These are phyloP conservation scores for Eulithis prunata DNA, from an alignment of 2,888 invertebrate genomes.

Conservation along the genomic window DNA sequence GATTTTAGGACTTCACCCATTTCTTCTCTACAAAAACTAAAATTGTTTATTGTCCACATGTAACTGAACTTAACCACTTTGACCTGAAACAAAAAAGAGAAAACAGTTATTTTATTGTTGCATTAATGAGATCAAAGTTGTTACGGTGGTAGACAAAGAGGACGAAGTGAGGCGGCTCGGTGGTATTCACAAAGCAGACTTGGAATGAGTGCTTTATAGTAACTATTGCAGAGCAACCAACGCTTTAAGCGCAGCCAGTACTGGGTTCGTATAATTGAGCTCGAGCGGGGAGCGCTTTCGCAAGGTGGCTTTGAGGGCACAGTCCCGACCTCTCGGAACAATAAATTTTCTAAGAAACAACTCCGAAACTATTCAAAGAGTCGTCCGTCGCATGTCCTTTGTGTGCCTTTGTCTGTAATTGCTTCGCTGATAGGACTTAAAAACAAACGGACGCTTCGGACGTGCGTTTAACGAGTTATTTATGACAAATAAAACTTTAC, in stretches of 20 bases:
- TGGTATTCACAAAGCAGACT: conserved; percentile 23
- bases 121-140: conserved; percentile 44
- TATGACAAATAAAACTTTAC: conserved; percentile 65
- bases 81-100: conserved; percentile 89
- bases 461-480: conserved; percentile 61
- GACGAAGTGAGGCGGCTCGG: conserved; percentile 35
- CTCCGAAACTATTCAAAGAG: conserved; percentile 49
- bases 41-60: conserved; percentile 99
- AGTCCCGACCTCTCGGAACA: conserved; percentile 43
- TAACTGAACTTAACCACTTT: conserved; percentile 99
- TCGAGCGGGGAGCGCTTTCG: conserved; percentile 35
- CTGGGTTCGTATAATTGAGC: neutral
- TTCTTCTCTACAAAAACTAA: conserved; percentile 99
- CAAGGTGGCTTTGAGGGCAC: conserved; percentile 45
- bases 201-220: conserved; percentile 21
- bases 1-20: conserved; percentile 99
- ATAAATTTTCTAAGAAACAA: conserved; percentile 55
- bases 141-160: conserved; percentile 41
- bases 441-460: conserved; percentile 53
- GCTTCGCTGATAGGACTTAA: conserved; percentile 54
- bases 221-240: neutral
- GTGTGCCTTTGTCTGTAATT: conserved; percentile 57
- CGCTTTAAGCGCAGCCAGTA: neutral
- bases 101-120: conserved; percentile 44
- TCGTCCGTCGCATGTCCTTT: conserved; percentile 48